Conservation (phyloP, 2,113 vertebrate genomes). For the Gnathonemus longibarbis region DNA sequence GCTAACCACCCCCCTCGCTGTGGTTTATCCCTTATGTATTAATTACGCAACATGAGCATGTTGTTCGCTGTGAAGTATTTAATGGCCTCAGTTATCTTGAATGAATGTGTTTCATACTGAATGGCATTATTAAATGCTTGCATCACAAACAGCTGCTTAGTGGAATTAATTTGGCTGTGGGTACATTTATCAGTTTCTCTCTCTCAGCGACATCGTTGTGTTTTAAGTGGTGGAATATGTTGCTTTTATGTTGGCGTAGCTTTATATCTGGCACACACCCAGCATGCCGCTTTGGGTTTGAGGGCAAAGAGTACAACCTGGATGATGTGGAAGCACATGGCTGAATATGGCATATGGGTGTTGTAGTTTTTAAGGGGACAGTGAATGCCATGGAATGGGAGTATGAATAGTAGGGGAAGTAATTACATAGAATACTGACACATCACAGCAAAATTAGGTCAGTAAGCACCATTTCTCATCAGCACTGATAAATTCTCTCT, state of each 20-base stretch:
- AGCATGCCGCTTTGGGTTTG: not conserved
- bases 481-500: not conserved
- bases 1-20: not conserved
- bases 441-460: not conserved
- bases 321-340: not conserved
- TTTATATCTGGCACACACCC: not conserved
- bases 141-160: not conserved
- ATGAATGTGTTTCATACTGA: not conserved
- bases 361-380: not conserved
- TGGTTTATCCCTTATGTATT: not conserved
- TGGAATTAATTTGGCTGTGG: not conserved
- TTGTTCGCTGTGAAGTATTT: not conserved
- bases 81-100: not conserved
- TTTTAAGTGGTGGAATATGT: not conserved
- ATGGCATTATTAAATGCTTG: not conserved
- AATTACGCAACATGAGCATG: not conserved
- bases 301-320: not conserved
- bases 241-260: not conserved
- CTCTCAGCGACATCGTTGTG: not conserved
- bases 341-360: not conserved
- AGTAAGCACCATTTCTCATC: not conserved
- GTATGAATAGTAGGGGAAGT: not conserved
- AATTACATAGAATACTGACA: not conserved
- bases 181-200: not conserved
- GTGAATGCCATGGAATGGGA: too few species aligned